Conservation (phyloP, 1,140 invertebrate genomes). For the Lepidurus apus region DNA sequence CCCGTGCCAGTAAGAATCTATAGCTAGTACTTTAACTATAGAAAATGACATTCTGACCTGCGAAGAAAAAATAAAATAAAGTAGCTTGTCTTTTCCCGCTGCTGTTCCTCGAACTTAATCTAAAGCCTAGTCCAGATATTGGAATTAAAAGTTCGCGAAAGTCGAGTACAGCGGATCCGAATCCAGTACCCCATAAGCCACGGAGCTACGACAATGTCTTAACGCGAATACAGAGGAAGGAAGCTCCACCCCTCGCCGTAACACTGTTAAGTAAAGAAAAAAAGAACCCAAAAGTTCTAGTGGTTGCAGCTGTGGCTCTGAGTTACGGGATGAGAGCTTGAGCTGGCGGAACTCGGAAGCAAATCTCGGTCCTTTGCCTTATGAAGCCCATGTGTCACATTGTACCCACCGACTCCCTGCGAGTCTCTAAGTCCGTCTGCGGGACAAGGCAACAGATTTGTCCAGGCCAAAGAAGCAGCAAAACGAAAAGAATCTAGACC, state of each 20-base stretch:
- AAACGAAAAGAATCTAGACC: background rate
- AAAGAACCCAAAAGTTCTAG: background rate
- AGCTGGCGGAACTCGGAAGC: conserved; percentile 10
- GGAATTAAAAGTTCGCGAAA: too few species aligned
- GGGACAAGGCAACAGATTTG: background rate
- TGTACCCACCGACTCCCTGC: background rate
- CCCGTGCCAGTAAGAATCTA: background rate
- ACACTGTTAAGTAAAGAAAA: background rate
- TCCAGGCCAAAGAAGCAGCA: background rate
- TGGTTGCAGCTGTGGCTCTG: conserved; percentile 17
- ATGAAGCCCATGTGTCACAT: conserved; percentile 18
- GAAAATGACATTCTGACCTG: background rate
- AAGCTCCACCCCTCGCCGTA: too few species aligned
- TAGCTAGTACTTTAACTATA: too few species aligned
- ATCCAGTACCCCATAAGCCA: too few species aligned
- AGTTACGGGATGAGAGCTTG: background rate
- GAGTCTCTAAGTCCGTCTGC: conserved; percentile 9
- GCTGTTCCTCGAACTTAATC: too few species aligned
- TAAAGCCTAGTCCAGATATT: too few species aligned
- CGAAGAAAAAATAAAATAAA: background rate
- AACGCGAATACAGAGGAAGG: too few species aligned
- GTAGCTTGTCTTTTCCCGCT: too few species aligned
- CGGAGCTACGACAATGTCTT: too few species aligned
- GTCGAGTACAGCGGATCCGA: too few species aligned
- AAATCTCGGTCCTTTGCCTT: conserved; percentile 9